A percentile compares a stretch with the other conserved stretches of the same genome.
These are phyloP conservation scores for Echeneis naucrates DNA, from an alignment of 2,797 vertebrate species.

Conservation along the genomic window DNA sequence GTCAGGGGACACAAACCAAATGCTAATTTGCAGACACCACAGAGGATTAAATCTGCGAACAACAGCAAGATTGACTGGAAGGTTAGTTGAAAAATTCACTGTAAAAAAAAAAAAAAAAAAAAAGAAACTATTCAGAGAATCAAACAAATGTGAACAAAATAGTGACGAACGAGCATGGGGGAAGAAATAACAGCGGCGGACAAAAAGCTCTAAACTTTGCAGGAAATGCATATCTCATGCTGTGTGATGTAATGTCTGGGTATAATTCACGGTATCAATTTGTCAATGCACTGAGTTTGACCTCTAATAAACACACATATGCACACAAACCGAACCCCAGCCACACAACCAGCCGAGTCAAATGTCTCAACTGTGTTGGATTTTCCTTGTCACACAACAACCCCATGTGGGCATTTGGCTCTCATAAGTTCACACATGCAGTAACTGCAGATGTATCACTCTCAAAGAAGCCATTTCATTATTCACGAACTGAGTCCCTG, in stretches of 20 bases:
- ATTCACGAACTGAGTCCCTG: conserved; percentile 9
- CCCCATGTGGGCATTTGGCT: conserved; percentile 30
- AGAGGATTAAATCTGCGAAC: conserved; percentile 66
- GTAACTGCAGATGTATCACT: conserved; percentile 4
- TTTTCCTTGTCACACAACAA: conserved; percentile 1
- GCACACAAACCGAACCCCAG: conserved; percentile 6
- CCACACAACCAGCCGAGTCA: conserved; percentile 2
- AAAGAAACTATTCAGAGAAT: too few relatives aligned
- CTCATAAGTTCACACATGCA: neutral
- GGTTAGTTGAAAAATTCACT: conserved; percentile 41
- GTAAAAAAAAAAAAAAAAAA: neutral
- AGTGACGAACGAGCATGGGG: neutral
- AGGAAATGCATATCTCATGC: neutral
- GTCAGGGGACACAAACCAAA: conserved; percentile 66
- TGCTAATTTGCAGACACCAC: conserved; percentile 67
- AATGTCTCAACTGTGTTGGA: neutral
- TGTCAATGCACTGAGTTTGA: conserved; percentile 15
- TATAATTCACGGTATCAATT: conserved; percentile 34
- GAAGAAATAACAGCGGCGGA: conserved; percentile 20
- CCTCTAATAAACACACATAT: conserved; percentile 18
- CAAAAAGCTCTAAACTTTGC: conserved; percentile 12
- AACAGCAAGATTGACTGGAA: conserved; percentile 59
- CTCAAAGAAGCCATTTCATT: conserved; percentile 29
- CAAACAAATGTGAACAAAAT: conserved; percentile 56
- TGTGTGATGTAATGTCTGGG: conserved; percentile 39